Evolutionary conservation across 1,140 invertebrate species (phyloP).

Genomic region (Cepaea nemoralis): DNA sequence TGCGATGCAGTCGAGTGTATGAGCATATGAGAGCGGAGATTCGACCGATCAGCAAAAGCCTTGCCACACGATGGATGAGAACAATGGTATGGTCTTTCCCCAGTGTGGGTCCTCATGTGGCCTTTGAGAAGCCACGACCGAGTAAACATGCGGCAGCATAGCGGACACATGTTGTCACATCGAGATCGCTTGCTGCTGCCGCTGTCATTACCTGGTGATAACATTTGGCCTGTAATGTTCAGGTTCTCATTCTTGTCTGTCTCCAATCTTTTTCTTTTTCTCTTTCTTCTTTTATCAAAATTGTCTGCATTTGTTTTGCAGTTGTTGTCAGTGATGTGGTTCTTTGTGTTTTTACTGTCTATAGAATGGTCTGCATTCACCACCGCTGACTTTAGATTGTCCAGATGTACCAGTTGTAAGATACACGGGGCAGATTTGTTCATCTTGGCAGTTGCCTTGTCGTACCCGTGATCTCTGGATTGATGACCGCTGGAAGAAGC

Average conservation of each 20-base stretch:
- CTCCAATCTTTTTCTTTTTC: neutral
- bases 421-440: neutral
- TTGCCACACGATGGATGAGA: conserved; percentile 89
- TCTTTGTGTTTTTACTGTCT: neutral
- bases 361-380: neutral
- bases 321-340: neutral
- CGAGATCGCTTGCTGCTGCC: conserved; percentile 21
- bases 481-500: neutral
- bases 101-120: conserved; percentile 95
- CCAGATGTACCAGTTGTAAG: neutral
- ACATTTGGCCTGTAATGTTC: neutral
- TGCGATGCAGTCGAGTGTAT: conserved; percentile 96
- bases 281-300: neutral
- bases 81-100: conserved; percentile 96
- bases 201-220: neutral
- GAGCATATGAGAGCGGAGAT: conserved; percentile 97
- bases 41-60: conserved; percentile 87
- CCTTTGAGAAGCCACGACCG: conserved; percentile 96
- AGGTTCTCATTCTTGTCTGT: neutral
- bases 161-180: conserved; percentile 83
- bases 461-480: neutral
- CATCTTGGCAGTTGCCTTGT: neutral
- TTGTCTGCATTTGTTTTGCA: neutral
- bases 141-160: conserved; percentile 96
- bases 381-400: neutral